Evolutionary conservation across 1,140 invertebrate genomes (phyloP), one percentile per base, ranked within the genome.

Genomic region (Hydropsyche tenuis): DNA sequence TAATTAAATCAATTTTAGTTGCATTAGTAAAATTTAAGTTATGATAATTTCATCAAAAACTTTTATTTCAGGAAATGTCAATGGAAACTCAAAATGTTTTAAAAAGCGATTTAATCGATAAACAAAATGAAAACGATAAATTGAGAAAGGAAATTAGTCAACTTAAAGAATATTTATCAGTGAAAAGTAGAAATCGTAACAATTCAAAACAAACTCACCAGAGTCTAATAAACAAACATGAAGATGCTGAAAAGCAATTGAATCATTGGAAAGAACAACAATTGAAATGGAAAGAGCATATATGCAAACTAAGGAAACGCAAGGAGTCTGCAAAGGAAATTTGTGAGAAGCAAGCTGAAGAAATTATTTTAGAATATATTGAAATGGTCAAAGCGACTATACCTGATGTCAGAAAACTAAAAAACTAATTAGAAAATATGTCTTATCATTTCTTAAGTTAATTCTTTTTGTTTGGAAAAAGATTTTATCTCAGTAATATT

Each of bases 291-390:
- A 22, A 27, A 18, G 27, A 72, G 23, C 46, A 70, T 16, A 12
- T 72, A 23, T 69, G 75, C 37, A 65, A 76, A 37, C 65, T 75
- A 42, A 72, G 30, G 22, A 48, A 56, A 14, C 68, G 72, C 22
- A 70, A 69, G 42, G 12, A 60, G 3, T n/a, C 60, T 14, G 74
- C 69, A 7, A 37, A 45, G 9, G 51, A 75, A 22, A 64, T 56
- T 9, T 72, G 65, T 22, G 25, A 69, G 16, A 65, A 65, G 0
- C 37, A 69, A 23, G 45, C 43, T 4, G 22, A 63, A 66, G 3
- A 9, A 20, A 12, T 66, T 16, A 66, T 66, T 66, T 43, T 22
- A n/a, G 37, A 66, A 46, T 43, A 43, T 20, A 23, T 66, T 1
- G 7, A 42, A 9, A 43, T 6, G 12, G 11, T 23, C 30, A 27